Percentiles rank a stretch among this genome's conserved stretches.
phyloP scores from a whole-genome alignment of 2,888 invertebrate species.

The Drosophila imparisetae region DNA sequence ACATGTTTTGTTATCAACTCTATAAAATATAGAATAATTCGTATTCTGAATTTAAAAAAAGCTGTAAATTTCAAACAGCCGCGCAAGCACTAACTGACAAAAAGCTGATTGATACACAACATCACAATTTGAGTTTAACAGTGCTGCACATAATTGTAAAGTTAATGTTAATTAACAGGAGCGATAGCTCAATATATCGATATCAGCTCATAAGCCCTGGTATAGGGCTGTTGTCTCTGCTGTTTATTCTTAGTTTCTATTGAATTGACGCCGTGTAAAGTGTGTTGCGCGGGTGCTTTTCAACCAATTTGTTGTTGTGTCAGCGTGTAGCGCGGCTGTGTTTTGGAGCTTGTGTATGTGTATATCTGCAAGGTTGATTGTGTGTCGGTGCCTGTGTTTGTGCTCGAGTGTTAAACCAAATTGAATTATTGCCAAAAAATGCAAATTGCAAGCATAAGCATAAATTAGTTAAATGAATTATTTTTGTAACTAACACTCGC shows the following conservation, averaged over 20 bases:
- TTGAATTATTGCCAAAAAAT: slow-evolving; percentile 55
- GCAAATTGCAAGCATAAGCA: slow-evolving; percentile 37
- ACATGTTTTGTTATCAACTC: background rate
- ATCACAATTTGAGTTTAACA: background rate
- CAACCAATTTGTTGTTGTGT: slow-evolving; percentile 39
- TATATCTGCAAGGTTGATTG: slow-evolving; percentile 23
- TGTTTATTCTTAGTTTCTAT: slow-evolving; percentile 25
- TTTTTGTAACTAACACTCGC: slow-evolving; percentile 11
- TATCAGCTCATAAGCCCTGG: slow-evolving; percentile 11
- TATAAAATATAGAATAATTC: background rate
- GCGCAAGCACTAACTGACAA: background rate
- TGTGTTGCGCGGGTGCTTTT: slow-evolving; percentile 14
- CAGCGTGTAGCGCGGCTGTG: slow-evolving; percentile 42
- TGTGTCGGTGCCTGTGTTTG: slow-evolving; percentile 24
- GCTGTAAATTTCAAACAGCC: background rate
- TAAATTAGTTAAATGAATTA: slow-evolving; percentile 27
- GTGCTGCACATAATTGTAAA: background rate
- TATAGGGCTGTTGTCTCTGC: slow-evolving; percentile 7
- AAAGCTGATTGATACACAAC: slow-evolving; percentile 8
- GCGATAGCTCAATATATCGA: slow-evolving; percentile 19
- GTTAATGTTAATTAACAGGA: background rate
- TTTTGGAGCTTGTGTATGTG: slow-evolving; percentile 38
- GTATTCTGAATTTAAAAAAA: background rate
- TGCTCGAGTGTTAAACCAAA: slow-evolving; percentile 48
- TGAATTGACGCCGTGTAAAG: slow-evolving; percentile 10